Conservation (phyloP, 2,797 vertebrate genomes). For the Aplochiton taeniatus region DNA sequence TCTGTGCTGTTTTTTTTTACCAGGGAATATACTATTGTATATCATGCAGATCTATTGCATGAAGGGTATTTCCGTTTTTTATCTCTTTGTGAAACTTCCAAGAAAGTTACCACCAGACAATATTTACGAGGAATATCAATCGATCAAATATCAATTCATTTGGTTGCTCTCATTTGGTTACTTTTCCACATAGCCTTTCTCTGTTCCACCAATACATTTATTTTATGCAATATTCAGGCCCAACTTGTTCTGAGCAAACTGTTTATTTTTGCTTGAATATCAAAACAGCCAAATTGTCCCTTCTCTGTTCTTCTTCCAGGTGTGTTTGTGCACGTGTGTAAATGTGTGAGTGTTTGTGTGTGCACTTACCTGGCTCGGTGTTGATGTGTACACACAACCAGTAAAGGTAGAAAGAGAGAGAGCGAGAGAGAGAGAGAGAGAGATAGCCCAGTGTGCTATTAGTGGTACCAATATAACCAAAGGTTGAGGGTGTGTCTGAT, state of each 20-base stretch:
- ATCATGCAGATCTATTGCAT: too few species aligned
- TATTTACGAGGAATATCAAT: too few species aligned
- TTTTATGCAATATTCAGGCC: not conserved
- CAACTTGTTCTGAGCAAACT: not conserved
- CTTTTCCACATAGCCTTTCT: too few species aligned
- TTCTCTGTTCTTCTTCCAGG: not conserved
- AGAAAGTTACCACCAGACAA: too few species aligned
- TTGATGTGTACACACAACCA: not conserved
- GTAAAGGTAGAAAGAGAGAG: not conserved
- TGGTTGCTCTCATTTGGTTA: too few species aligned
- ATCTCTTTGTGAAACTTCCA: too few species aligned
- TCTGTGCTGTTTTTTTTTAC: constrained; percentile 63
- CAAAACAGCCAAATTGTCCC: not conserved
- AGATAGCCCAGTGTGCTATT: not conserved
- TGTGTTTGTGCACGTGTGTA: not conserved
- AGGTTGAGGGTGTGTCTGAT: constrained; percentile 4
- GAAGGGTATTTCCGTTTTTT: too few species aligned
- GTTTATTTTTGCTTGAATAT: not conserved
- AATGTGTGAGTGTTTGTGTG: not conserved
- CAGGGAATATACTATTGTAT: constrained; percentile 52
- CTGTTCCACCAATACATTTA: not conserved
- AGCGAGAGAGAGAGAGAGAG: not conserved
- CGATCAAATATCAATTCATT: too few species aligned
- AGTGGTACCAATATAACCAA: not conserved
- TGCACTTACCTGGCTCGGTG: not conserved